A percentile compares a stretch with the other conserved stretches of the same genome.
These are phyloP conservation scores for Lepisosteus oculatus DNA, from an alignment of 2,113 vertebrate species.

Conservation along the genomic window DNA sequence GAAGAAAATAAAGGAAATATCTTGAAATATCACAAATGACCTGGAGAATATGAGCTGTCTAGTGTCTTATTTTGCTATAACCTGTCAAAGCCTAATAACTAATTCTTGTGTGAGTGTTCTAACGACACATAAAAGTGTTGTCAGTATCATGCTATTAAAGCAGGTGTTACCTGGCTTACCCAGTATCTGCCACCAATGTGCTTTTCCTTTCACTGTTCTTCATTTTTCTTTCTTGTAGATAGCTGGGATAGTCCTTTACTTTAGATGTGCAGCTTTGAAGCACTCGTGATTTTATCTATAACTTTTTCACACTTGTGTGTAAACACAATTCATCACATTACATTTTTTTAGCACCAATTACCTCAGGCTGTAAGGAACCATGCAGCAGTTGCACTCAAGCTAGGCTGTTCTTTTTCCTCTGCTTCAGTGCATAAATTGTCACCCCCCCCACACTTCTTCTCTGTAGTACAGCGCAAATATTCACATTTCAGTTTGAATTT, in stretches of 20 bases:
- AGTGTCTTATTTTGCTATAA: neutral
- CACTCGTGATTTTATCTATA: constrained; percentile 9
- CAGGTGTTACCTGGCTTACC: constrained; percentile 41
- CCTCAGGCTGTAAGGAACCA: constrained; percentile 30
- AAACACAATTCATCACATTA: constrained; percentile 40
- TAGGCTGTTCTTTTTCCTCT: constrained; percentile 24
- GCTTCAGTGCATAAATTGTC: neutral
- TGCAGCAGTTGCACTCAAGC: constrained; percentile 37
- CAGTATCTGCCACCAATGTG: constrained; percentile 44
- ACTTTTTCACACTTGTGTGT: neutral
- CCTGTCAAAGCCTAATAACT: neutral
- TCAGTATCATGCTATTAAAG: constrained; percentile 28
- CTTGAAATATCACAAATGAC: no score
- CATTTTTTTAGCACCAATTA: constrained; percentile 36
- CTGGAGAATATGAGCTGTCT: no score
- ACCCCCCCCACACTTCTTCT: neutral
- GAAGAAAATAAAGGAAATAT: no score
- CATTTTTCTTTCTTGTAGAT: constrained; percentile 28
- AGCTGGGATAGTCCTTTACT: constrained; percentile 38
- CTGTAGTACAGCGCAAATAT: constrained; percentile 35
- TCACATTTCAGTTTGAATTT: constrained; percentile 51
- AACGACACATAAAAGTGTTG: constrained; percentile 9
- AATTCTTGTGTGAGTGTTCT: neutral
- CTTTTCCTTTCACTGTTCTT: neutral
- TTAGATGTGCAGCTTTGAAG: constrained; percentile 1